phyloP scores from a whole-genome alignment of 2,113 vertebrate species.

The Hippocampus guttulatus region DNA sequence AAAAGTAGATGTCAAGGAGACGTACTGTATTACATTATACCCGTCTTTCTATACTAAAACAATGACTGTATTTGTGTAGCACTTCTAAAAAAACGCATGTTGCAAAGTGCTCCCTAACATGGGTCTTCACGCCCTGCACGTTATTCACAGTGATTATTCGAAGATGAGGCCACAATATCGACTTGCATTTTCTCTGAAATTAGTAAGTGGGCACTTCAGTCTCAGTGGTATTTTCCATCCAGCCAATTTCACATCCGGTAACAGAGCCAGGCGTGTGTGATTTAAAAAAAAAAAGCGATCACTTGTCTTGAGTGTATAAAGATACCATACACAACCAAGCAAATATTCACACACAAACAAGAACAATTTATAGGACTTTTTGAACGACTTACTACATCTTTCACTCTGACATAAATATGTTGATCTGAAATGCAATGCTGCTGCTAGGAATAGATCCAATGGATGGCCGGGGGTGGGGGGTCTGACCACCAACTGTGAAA shows the following conservation, averaged over 20 bases:
- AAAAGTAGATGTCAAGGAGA: not conserved
- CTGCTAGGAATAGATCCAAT: not conserved
- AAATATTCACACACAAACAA: not conserved
- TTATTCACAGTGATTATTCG: constrained; percentile 48
- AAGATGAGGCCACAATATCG: constrained; percentile 31
- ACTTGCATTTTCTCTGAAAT: constrained; percentile 43
- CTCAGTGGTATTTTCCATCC: constrained; percentile 39
- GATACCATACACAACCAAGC: not conserved
- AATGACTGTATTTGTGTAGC: no score
- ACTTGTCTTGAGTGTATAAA: not conserved
- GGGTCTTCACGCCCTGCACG: constrained; percentile 24
- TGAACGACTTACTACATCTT: not conserved
- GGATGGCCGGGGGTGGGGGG: no score
- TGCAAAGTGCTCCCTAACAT: constrained; percentile 18
- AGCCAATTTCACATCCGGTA: constrained; percentile 44
- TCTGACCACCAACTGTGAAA: not conserved
- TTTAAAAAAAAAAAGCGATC: not conserved
- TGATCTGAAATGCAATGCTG: not conserved
- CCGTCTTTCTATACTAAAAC: no score
- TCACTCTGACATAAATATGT: not conserved
- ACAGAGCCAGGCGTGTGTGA: constrained; percentile 9
- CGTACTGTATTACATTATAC: no score
- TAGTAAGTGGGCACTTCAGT: constrained; percentile 50
- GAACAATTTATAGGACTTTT: not conserved
- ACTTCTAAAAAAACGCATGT: no score